Conservation (phyloP, 2,888 invertebrate species). For the Thelaira solivaga region DNA sequence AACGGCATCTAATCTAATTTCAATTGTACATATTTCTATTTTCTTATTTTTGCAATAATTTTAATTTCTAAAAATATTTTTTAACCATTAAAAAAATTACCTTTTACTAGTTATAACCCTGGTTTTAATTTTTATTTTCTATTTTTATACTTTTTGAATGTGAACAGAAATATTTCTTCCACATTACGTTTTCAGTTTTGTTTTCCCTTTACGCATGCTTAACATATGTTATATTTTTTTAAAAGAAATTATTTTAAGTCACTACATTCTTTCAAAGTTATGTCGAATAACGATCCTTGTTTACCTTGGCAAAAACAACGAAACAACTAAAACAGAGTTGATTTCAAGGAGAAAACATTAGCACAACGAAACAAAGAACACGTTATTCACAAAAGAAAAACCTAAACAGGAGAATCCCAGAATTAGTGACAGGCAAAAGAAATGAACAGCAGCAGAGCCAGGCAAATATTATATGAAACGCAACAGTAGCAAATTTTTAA, state of each 20-base stretch:
- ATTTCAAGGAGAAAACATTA: constrained; percentile 34
- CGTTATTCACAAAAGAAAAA: constrained; percentile 33
- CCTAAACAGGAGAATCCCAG: constrained; percentile 50
- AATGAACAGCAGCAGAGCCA: constrained; percentile 17
- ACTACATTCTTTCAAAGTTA: constrained; percentile 13
- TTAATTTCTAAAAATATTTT: no score
- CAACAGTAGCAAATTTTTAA: constrained; percentile 49
- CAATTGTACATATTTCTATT: no score
- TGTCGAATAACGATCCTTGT: constrained; percentile 26
- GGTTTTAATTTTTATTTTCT: no score
- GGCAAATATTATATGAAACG: constrained; percentile 42
- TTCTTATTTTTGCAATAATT: no score
- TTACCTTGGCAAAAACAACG: constrained; percentile 8
- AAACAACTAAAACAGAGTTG: constrained; percentile 48
- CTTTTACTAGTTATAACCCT: no score
- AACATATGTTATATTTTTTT: background rate
- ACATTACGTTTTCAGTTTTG: no score
- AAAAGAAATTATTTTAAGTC: background rate
- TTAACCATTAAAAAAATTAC: no score
- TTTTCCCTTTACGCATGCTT: no score
- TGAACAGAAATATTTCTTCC: no score
- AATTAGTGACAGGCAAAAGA: constrained; percentile 13
- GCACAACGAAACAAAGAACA: constrained; percentile 21
- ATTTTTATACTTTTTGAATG: no score
- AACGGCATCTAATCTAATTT: no score